Evolutionary conservation across 2,888 invertebrate genomes (phyloP), one percentile per base, ranked within the genome.

Genomic region (Drosophila mulleri): DNA sequence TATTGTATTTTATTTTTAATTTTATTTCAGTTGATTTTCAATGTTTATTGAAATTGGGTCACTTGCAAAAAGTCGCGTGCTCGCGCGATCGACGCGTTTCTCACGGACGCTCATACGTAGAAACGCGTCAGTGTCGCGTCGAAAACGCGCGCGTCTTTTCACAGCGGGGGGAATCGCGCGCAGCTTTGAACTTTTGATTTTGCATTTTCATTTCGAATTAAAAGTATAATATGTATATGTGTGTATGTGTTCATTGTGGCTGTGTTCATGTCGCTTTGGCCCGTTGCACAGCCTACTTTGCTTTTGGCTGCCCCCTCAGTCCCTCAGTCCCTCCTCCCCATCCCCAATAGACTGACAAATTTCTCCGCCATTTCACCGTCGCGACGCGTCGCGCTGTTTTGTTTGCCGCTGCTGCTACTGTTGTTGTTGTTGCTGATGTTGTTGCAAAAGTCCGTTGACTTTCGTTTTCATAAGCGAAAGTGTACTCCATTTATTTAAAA

Each of bases 401-500:
- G 47, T 64, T 8, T 67, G 62, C 26, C 20, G 12, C 3, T 52
- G 53, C 3, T 57, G 47, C 29, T 7, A 7, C 26, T 37, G 42
- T 29, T 61, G 53, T 20, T 52, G 52, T 3, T 57, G 44, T 23
- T 42, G 44, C 18, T 67, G 54, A 37, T 53, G 65, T 67, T 80
- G 72, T 62, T 79, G 79, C 82, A 88, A 82, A 77, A 91, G 90
- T 91, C 83, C 91, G 88, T 90, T 91, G 91, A 91, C 92, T 91
- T 91, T 92, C 91, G 91, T 90, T 91, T 91, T 92, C 91, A 91
- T 92, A 87, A 91, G 92, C 91, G 91, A 91, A 91, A 91, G 91
- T 92, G 91, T 91, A 86, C 89, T 88, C 89, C 83, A 89, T 89
- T 89, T 89, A 89, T 82, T 82, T 86, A 67, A 65, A 75, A 84